Evolutionary conservation across 2,113 vertebrate genomes (phyloP), one percentile per base, ranked within the genome.

Genomic region (Fulica atra): DNA sequence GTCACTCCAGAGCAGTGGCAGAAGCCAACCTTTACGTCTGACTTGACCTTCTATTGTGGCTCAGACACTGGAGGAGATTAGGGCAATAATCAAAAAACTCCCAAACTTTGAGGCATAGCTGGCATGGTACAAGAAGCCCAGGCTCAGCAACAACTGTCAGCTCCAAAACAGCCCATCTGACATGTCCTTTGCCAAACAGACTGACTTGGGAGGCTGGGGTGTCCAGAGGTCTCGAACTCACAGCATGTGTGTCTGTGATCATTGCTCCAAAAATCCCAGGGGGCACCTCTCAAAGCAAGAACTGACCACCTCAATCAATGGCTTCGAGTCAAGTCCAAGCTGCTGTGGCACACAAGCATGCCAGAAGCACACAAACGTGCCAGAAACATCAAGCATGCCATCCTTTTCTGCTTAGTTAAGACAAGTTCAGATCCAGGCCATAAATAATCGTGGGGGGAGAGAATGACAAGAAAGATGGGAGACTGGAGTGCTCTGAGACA

Each of bases 11-110:
- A 94, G 74, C 78, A 81, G 70, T 3, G 7, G 63, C 79, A 93
- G 85, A 53, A 86, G 94, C n/a, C 0, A 5, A 40, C 77, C 92
- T 95, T 94, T 97, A 96, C 89, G 81, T 97, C 94, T 84, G 56
- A 90, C 87, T 71, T 97, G 97, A 97, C 97, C 97, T 97, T 97
- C 97, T 96, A 96, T 97, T 97, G 96, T 97, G 73, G 71, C 68
- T 95, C 53, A 90, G 42, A 69, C 73, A 59, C 8, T 89, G 81
- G 46, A 73, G 77, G 86, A 95, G 84, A 94, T 92, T 87, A 93
- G 83, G 79, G 60, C 63, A 73, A 19, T 33, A 71, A 69, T 48
- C 88, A 85, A 88, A 88, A 35, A 88, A 68, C 28, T 89, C 72
- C 61, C 16, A 42, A 24, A 81, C 33, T 81, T 74, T n/a, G 57